Evolutionary conservation across 2,888 invertebrate genomes (phyloP).

Genomic region (Tetropium fuscum): DNA sequence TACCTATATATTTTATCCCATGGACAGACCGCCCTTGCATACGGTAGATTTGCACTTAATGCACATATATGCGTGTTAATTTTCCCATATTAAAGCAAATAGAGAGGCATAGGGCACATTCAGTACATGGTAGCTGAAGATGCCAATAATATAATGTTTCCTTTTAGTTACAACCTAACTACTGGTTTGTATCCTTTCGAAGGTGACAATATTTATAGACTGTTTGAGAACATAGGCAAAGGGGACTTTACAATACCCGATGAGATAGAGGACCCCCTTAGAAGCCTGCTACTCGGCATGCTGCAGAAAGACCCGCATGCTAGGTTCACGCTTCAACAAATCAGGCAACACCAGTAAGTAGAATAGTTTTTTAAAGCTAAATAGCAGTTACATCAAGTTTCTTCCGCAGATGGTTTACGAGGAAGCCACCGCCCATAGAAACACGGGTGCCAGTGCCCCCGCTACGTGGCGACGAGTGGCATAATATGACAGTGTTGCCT

Average conservation of each 20-base stretch:
- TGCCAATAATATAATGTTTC: no score
- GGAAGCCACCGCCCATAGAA: constrained; percentile 73
- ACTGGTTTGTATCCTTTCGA: constrained; percentile 98
- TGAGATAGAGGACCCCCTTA: constrained; percentile 80
- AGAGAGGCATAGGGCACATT: no score
- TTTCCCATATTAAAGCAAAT: no score
- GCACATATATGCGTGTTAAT: no score
- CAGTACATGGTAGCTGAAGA: no score
- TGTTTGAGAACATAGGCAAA: constrained; percentile 95
- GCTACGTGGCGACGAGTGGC: constrained; percentile 80
- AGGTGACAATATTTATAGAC: constrained; percentile 94
- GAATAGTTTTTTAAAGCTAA: not conserved
- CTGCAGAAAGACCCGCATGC: constrained; percentile 83
- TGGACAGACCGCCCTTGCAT: no score
- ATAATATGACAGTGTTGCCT: constrained; percentile 91
- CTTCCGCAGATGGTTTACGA: constrained; percentile 77
- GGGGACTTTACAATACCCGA: constrained; percentile 89
- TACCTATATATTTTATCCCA: no score
- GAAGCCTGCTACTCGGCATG: constrained; percentile 85
- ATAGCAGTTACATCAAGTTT: not conserved
- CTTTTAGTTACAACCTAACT: constrained; percentile 95
- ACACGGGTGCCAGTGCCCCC: constrained; percentile 83
- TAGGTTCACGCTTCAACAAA: constrained; percentile 84
- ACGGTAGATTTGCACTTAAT: no score
- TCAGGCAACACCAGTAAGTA: constrained; percentile 82